A percentile compares a stretch with the other conserved stretches of the same genome.
These are phyloP conservation scores for Pelusios castaneus DNA, from an alignment of 2,113 vertebrate genomes.

Conservation along the genomic window DNA sequence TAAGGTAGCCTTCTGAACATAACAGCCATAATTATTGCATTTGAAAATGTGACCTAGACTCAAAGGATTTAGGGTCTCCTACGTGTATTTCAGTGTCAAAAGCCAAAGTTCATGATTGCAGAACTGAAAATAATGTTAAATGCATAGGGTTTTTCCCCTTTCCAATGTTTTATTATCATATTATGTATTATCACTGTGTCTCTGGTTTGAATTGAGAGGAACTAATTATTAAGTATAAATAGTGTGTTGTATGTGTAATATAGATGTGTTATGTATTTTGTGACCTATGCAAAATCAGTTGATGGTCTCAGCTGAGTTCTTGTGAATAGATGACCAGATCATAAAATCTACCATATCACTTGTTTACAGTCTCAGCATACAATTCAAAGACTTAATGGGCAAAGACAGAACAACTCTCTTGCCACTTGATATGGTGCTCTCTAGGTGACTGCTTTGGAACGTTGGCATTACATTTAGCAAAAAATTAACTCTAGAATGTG, in stretches of 20 bases:
- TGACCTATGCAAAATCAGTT: not conserved
- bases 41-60: not conserved
- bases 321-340: not conserved
- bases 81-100: not conserved
- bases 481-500: no score
- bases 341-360: not conserved
- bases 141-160: not conserved
- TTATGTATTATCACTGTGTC: not conserved
- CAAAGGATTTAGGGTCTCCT: not conserved
- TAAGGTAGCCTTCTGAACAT: not conserved
- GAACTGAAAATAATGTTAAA: not conserved
- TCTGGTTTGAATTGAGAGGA: not conserved
- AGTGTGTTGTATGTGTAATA: not conserved
- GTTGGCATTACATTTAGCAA: no score
- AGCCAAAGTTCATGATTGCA: not conserved
- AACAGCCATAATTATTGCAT: not conserved
- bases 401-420: no score
- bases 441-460: no score
- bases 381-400: not conserved
- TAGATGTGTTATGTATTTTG: not conserved
- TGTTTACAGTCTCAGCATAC: not conserved
- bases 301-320: not conserved
- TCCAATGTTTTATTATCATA: not conserved
- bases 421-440: no score
- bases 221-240: not conserved